Evolutionary conservation across 2,888 invertebrate genomes (phyloP).

Genomic region (Parelbella ahira): DNA sequence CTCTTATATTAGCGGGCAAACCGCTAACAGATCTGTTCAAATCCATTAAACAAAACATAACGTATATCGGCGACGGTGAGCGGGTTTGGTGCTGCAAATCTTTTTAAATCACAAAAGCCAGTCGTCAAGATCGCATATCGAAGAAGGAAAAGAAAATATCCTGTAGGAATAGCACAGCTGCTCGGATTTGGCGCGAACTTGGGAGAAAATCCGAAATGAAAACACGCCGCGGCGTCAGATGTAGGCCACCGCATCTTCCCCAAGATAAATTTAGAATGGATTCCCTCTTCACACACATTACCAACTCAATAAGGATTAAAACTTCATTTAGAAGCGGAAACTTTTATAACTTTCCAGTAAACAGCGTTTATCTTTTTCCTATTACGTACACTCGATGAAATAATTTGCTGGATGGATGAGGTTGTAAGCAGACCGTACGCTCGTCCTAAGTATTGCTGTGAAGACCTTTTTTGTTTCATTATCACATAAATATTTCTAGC

Average conservation of each 20-base stretch:
- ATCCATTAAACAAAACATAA: slow-evolving; percentile 41
- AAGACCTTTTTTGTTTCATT: slow-evolving; percentile 20
- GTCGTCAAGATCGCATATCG: slow-evolving; percentile 72
- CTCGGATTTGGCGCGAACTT: slow-evolving; percentile 70
- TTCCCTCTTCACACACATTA: slow-evolving; percentile 59
- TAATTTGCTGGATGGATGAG: too few relatives aligned
- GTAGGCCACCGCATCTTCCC: slow-evolving; percentile 59
- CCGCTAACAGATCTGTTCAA: too few relatives aligned
- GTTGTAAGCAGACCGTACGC: too few relatives aligned
- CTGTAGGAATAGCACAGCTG: slow-evolving; percentile 67
- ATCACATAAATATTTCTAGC: slow-evolving; percentile 20
- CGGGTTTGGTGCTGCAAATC: slow-evolving; percentile 69
- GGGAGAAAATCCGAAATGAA: slow-evolving; percentile 75
- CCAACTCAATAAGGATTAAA: slow-evolving; percentile 74
- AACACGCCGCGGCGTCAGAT: slow-evolving; percentile 60
- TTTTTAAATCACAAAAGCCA: slow-evolving; percentile 78
- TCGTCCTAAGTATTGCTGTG: slow-evolving; percentile 6
- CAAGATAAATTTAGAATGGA: slow-evolving; percentile 71
- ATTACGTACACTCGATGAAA: too few relatives aligned
- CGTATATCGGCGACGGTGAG: slow-evolving; percentile 52
- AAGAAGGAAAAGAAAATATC: slow-evolving; percentile 73
- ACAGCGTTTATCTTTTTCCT: slow-evolving; percentile 61
- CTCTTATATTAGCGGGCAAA: too few relatives aligned
- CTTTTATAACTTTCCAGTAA: slow-evolving; percentile 57
- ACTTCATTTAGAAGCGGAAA: slow-evolving; percentile 61